phyloP scores from a whole-genome alignment of 2,888 invertebrate genomes.

The Leptopilina myrica region DNA sequence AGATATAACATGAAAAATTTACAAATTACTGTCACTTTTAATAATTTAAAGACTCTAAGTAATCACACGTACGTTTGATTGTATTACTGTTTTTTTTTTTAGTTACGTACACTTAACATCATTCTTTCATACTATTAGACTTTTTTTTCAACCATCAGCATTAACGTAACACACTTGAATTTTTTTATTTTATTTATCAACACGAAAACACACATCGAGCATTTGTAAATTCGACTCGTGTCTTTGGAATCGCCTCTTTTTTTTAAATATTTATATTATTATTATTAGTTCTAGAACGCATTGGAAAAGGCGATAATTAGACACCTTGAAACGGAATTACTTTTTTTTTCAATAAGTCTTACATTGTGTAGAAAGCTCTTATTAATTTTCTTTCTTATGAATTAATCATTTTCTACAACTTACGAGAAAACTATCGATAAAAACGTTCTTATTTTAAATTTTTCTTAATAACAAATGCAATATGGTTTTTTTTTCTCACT shows the following conservation, averaged over 20 bases:
- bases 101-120: slow-evolving; percentile 27
- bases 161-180: slow-evolving; percentile 26
- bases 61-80: slow-evolving; percentile 44
- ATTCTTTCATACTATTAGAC: slow-evolving; percentile 9
- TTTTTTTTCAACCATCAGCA: slow-evolving; percentile 10
- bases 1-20: slow-evolving; percentile 16
- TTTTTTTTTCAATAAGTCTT: slow-evolving; percentile 50
- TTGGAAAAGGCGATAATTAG: slow-evolving; percentile 53
- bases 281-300: slow-evolving; percentile 46
- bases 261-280: not conserved
- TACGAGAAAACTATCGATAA: slow-evolving; percentile 58
- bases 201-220: slow-evolving; percentile 24
- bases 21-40: slow-evolving; percentile 30
- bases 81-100: slow-evolving; percentile 35
- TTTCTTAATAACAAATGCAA: slow-evolving; percentile 58
- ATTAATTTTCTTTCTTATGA: slow-evolving; percentile 18
- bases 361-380: slow-evolving; percentile 46
- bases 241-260: slow-evolving; percentile 5
- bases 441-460: slow-evolving; percentile 62
- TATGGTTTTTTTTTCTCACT: slow-evolving; percentile 49
- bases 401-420: slow-evolving; percentile 25
- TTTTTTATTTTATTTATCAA: not conserved
- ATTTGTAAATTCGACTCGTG: slow-evolving; percentile 17
- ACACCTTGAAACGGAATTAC: slow-evolving; percentile 49
- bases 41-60: slow-evolving; percentile 40